These are phyloP conservation scores for Zelostemma sp. DNA, from an alignment of 1,140 invertebrate genomes.

Conservation along the genomic window DNA sequence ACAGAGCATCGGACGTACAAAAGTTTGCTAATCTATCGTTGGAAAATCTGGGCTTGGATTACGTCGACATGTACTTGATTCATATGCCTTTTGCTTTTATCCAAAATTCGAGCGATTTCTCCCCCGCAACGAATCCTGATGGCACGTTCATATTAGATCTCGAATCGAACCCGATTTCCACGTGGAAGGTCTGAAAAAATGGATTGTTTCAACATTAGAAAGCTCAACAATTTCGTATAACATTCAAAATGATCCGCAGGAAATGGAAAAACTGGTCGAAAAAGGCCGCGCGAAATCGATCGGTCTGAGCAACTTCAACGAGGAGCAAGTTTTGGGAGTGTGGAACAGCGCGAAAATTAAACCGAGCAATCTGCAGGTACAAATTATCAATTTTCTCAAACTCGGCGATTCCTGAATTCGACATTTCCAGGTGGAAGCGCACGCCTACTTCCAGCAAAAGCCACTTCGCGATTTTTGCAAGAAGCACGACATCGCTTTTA, in stretches of 20 bases:
- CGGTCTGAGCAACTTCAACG: constrained; percentile 87
- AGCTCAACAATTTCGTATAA: constrained; percentile 9
- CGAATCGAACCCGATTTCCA: constrained; percentile 77
- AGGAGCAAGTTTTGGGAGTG: constrained; percentile 76
- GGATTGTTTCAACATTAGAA: constrained; percentile 25
- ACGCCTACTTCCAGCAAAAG: constrained; percentile 86
- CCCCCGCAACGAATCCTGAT: constrained; percentile 69
- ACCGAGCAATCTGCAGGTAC: constrained; percentile 79
- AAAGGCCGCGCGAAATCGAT: constrained; percentile 77
- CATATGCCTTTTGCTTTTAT: constrained; percentile 82
- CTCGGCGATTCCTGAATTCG: constrained; percentile 8
- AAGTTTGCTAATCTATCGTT: constrained; percentile 81
- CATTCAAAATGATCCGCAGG: constrained; percentile 65
- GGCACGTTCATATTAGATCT: constrained; percentile 77
- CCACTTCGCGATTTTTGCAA: constrained; percentile 81
- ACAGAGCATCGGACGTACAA: constrained; percentile 78
- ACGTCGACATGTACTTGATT: constrained; percentile 88
- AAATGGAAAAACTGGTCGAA: constrained; percentile 81
- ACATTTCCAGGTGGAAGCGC: constrained; percentile 79
- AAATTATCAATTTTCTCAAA: constrained; percentile 30
- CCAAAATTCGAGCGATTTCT: constrained; percentile 66
- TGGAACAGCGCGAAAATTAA: constrained; percentile 76
- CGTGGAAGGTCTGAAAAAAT: constrained; percentile 78
- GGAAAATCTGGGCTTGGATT: constrained; percentile 79
- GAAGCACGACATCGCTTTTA: constrained; percentile 79